phyloP scores from a whole-genome alignment of 2,888 invertebrate genomes.

The Metalampra italica region DNA sequence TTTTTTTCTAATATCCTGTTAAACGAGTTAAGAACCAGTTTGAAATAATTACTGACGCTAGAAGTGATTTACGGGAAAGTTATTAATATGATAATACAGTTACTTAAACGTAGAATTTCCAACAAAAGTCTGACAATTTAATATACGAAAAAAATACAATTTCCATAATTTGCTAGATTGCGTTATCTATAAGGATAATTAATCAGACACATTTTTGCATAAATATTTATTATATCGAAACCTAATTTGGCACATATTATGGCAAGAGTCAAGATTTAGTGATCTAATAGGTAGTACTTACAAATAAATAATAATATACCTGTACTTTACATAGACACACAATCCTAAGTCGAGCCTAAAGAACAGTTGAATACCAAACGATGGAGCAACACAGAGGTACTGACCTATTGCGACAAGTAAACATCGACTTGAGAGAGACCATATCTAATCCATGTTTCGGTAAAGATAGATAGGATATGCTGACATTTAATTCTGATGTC shows the following conservation, averaged over 20 bases:
- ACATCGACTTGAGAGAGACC: slow-evolving; percentile 5
- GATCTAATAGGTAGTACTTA: too few species aligned
- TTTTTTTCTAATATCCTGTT: background rate
- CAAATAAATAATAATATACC: background rate
- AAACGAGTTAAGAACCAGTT: background rate
- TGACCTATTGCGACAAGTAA: slow-evolving; percentile 31
- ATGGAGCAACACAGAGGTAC: slow-evolving; percentile 22
- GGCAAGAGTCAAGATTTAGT: too few species aligned
- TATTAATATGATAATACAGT: background rate
- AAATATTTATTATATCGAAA: too few species aligned
- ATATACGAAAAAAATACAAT: too few species aligned
- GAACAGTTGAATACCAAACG: slow-evolving; percentile 19
- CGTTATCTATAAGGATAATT: too few species aligned
- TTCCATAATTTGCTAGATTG: too few species aligned
- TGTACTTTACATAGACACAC: background rate
- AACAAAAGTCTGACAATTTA: too few species aligned
- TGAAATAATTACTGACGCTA: background rate
- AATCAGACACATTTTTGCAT: too few species aligned
- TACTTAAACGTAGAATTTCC: background rate
- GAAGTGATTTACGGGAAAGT: background rate
- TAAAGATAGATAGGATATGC: slow-evolving; percentile 6
- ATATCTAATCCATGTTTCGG: slow-evolving; percentile 10
- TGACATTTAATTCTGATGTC: slow-evolving; percentile 1
- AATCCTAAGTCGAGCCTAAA: background rate
- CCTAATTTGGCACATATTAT: too few species aligned